A percentile compares a stretch with the other conserved stretches of the same genome.
These are phyloP conservation scores for Drosophila lacertosa DNA, from an alignment of 1,140 invertebrate genomes.

Conservation along the genomic window DNA sequence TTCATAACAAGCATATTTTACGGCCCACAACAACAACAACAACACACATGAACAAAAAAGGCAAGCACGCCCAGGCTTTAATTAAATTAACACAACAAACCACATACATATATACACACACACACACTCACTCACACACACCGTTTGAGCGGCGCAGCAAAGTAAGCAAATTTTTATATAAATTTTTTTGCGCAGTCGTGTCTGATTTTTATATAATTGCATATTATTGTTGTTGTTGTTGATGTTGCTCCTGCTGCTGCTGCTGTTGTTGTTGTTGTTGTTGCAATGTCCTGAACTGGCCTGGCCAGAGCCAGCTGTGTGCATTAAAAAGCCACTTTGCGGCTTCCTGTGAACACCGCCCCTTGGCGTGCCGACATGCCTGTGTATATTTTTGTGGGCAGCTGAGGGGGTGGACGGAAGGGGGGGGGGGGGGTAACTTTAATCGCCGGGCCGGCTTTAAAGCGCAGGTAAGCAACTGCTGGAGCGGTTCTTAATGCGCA, in stretches of 20 bases:
- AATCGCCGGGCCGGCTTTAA: slow-evolving; percentile 46
- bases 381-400: slow-evolving; percentile 69
- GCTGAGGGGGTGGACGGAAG: neutral
- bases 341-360: slow-evolving; percentile 76
- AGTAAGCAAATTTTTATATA: slow-evolving; percentile 66
- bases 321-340: slow-evolving; percentile 81
- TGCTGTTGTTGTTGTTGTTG: slow-evolving; percentile 25
- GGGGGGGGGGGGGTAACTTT: slow-evolving; percentile 39
- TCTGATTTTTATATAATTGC: slow-evolving; percentile 75
- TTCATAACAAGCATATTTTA: slow-evolving; percentile 35
- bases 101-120: slow-evolving; percentile 46
- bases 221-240: slow-evolving; percentile 34
- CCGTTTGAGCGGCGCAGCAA: slow-evolving; percentile 52
- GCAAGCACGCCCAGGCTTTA: slow-evolving; percentile 40
- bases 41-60: neutral
- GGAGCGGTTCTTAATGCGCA: slow-evolving; percentile 12
- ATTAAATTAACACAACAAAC: slow-evolving; percentile 79
- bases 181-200: slow-evolving; percentile 34
- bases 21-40: neutral
- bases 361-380: slow-evolving; percentile 46
- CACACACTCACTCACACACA: slow-evolving; percentile 15
- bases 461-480: slow-evolving; percentile 13
- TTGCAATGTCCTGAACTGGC: slow-evolving; percentile 13
- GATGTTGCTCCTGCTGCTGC: slow-evolving; percentile 15
- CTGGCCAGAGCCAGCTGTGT: slow-evolving; percentile 58